These are phyloP conservation scores for Perodicticus potto DNA, from an alignment of 2,797 vertebrate species.

Conservation along the genomic window DNA sequence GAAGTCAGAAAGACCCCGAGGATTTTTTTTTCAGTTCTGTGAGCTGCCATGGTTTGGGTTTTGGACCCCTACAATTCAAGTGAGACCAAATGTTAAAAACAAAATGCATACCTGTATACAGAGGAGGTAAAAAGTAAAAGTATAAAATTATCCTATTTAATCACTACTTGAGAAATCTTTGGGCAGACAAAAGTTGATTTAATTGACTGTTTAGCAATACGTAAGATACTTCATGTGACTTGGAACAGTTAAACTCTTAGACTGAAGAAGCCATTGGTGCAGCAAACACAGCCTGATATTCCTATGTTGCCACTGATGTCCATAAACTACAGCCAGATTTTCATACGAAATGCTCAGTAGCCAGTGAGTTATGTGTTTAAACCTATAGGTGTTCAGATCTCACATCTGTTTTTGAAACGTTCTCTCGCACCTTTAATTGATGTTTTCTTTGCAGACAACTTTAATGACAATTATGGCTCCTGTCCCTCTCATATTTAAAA, in stretches of 20 bases:
- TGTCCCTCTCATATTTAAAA: constrained; percentile 58
- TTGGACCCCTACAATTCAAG: neutral
- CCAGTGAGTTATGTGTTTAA: constrained; percentile 3
- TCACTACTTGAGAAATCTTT: constrained; percentile 74
- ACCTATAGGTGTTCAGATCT: constrained; percentile 39
- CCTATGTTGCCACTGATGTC: neutral
- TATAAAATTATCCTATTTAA: constrained; percentile 18
- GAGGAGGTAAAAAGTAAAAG: neutral
- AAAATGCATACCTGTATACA: neutral
- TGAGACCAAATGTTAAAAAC: constrained; percentile 61
- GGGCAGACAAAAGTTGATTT: constrained; percentile 73
- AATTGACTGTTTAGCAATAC: constrained; percentile 61
- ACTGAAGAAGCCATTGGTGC: constrained; percentile 26
- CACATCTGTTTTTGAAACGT: constrained; percentile 29
- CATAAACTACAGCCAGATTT: neutral
- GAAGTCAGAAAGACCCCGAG: neutral
- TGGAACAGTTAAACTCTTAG: constrained; percentile 18
- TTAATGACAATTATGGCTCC: constrained; percentile 48
- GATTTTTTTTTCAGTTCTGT: neutral
- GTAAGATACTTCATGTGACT: constrained; percentile 71
- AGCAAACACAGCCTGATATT: fast-evolving
- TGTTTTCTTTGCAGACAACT: constrained; percentile 46
- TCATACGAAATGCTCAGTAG: constrained; percentile 51
- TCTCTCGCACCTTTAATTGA: neutral
- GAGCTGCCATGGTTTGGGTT: neutral